Evolutionary conservation across 2,888 invertebrate genomes (phyloP), one percentile per base, ranked within the genome.

Genomic region (Crematogaster levior): DNA sequence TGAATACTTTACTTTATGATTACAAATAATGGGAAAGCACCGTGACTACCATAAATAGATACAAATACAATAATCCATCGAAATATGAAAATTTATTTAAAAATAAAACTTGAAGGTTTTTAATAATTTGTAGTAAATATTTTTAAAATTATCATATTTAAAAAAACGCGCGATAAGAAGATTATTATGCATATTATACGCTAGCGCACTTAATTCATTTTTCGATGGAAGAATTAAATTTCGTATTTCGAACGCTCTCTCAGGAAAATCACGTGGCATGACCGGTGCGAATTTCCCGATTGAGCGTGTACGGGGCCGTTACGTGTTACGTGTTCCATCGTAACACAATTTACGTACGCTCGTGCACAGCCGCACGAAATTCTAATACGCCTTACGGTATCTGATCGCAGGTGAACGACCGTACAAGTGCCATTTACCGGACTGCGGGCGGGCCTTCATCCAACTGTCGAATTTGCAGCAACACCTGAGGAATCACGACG

Each of bases 381-480:
- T 79, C 77, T 79, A 79, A 79, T 68, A 56, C 56, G 77, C 70
- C 77, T 79, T 79, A 79, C 77, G 77, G 56, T 68, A 79, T 93
- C 94, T 93, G 89, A 90, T 96, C 95, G 60, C 96, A 98, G 99
- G 99, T 92, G 99, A 99, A 95, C 97, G 99, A 90, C 99, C 99
- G 66, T 99, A 99, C 96, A 98, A 98, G 95, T 99, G 99, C 95
- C 98, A 98, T 95, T 96, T 99, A 91, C 98, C 98, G 81, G 98
- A 99, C 93, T 99, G 99, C 95, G 99, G 98, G 75, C 96, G 99
- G 91, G 99, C 99, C 88, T 99, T 99, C 95, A 99, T 99, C 94
- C 99, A 99, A 95, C 96, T 99, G 91, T 98, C 98, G 82, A 99
- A 99, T 95, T 96, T 99, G 15, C 99, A 99, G 94, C 99, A 99